phyloP scores from a whole-genome alignment of 2,113 vertebrate species.

The Phocoena phocoena region DNA sequence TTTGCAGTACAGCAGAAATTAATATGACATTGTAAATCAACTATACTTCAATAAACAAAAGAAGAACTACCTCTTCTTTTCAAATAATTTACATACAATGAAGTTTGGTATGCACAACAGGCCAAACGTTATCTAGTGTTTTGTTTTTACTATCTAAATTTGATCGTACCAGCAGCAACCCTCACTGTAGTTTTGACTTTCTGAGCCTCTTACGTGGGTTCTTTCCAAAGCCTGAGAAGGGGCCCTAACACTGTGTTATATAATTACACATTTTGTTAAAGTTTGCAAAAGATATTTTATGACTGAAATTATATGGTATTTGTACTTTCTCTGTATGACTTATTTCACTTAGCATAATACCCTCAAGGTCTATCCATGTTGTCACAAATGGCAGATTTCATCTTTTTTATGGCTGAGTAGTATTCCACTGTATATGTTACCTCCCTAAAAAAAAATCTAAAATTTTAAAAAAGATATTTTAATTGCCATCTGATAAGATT shows the following conservation, averaged over 20 bases:
- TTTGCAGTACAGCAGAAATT: too few species aligned
- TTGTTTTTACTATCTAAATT: background rate
- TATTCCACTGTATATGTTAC: background rate
- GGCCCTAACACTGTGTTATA: background rate
- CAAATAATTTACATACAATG: background rate
- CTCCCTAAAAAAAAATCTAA: too few species aligned
- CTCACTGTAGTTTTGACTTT: background rate
- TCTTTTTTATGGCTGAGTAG: background rate
- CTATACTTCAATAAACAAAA: background rate
- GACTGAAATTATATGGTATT: too few species aligned
- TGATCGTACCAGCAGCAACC: background rate
- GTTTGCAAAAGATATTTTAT: background rate
- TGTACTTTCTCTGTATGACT: too few species aligned
- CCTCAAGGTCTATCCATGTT: too few species aligned
- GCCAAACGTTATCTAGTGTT: background rate
- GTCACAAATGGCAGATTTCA: too few species aligned
- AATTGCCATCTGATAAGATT: background rate
- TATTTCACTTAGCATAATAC: too few species aligned
- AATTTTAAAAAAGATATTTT: too few species aligned
- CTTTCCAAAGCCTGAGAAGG: background rate
- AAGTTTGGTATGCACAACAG: background rate
- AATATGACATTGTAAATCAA: background rate
- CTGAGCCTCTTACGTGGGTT: background rate
- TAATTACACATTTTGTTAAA: background rate
- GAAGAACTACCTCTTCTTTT: too few species aligned